Evolutionary conservation across 2,113 vertebrate species (phyloP).

Genomic region (Nerophis ophidion): DNA sequence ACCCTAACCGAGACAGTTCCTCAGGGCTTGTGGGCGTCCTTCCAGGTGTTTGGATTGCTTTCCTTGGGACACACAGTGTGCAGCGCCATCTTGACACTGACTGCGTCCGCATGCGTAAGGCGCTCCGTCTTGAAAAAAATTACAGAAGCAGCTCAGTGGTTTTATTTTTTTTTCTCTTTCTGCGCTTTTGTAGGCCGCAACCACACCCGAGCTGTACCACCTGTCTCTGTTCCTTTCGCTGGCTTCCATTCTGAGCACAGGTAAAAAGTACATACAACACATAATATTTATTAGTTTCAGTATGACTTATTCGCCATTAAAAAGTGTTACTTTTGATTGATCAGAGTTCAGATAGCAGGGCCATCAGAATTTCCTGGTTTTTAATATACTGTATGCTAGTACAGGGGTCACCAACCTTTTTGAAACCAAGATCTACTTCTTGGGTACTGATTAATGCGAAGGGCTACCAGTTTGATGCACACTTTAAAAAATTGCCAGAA

Average conservation of each 20-base stretch:
- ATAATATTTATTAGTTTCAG: no score
- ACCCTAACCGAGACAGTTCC: conserved; percentile 65
- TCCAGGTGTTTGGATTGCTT: conserved; percentile 68
- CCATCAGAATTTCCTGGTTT: no score
- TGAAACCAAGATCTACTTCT: no score
- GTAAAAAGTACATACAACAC: conserved; percentile 33
- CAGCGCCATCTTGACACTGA: conserved; percentile 64
- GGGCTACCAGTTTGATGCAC: no score
- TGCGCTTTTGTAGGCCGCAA: conserved; percentile 55
- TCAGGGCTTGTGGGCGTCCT: conserved; percentile 51
- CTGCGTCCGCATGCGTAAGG: conserved; percentile 73
- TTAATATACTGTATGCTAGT: no score
- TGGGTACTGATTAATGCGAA: no score
- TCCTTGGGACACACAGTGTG: conserved; percentile 72
- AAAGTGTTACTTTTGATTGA: no score
- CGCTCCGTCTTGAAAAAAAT: background rate
- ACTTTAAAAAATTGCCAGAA: no score
- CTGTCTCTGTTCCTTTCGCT: conserved; percentile 58
- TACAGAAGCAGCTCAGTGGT: background rate
- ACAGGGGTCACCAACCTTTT: no score
- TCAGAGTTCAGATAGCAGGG: no score
- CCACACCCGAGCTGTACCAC: conserved; percentile 71
- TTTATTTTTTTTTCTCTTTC: background rate
- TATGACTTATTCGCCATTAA: no score
- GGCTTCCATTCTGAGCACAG: conserved; percentile 60